These are phyloP conservation scores for Microcebus griseorufus DNA, from an alignment of 2,113 vertebrate genomes.

Conservation along the genomic window DNA sequence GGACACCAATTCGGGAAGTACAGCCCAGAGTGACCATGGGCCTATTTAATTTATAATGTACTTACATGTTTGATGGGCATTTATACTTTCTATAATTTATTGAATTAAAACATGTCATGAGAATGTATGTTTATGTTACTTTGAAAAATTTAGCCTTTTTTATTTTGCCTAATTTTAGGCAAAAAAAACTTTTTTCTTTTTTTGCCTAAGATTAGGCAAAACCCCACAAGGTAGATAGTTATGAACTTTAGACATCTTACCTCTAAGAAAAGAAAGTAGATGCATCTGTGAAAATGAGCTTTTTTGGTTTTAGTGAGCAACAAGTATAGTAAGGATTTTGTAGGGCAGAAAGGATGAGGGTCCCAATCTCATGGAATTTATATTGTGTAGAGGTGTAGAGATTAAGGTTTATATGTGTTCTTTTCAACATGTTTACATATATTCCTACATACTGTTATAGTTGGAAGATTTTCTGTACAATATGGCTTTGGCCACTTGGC, in stretches of 20 bases:
- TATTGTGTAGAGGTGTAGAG: not conserved
- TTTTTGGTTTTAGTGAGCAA: not conserved
- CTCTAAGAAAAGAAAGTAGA: not conserved
- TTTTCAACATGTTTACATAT: not conserved
- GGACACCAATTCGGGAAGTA: not conserved
- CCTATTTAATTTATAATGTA: not conserved
- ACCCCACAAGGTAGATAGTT: not conserved
- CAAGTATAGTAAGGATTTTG: not conserved
- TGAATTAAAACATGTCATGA: not conserved
- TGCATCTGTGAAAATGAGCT: conserved; percentile 11
- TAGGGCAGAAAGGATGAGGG: not conserved
- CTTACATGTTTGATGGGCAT: not conserved
- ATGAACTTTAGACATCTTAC: not conserved
- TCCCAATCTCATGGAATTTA: not conserved
- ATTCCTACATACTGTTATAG: not conserved
- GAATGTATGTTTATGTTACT: not conserved
- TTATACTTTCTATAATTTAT: not conserved
- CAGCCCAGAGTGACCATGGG: not conserved
- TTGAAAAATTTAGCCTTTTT: conserved; percentile 40
- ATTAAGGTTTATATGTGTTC: not conserved
- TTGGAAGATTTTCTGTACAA: not conserved
- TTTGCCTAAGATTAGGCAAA: not conserved
- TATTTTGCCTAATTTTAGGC: not conserved
- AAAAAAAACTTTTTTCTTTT: not conserved
- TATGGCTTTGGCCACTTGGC: not conserved